These are phyloP conservation scores for Augiades crinisus DNA, from an alignment of 2,888 invertebrate genomes.

Conservation along the genomic window DNA sequence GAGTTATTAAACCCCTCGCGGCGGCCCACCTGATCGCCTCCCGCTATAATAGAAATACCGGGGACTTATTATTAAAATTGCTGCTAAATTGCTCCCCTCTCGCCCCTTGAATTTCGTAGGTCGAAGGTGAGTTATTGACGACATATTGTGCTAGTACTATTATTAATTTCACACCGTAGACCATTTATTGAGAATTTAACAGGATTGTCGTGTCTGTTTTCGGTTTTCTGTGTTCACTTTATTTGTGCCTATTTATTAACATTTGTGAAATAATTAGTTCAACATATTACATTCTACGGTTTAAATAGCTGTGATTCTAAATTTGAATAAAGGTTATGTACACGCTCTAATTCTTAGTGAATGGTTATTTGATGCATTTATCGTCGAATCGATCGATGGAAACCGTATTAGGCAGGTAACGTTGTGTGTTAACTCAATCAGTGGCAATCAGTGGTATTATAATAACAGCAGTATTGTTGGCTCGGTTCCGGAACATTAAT, in stretches of 20 bases:
- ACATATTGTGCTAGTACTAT: constrained; percentile 31
- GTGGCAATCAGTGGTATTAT: constrained; percentile 51
- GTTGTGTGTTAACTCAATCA: constrained; percentile 57
- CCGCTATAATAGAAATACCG: constrained; percentile 81
- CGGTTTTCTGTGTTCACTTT: no score
- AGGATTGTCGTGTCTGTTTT: neutral
- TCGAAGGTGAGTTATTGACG: constrained; percentile 57
- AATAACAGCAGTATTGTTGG: constrained; percentile 58
- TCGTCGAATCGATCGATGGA: no score
- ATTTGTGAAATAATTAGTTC: no score
- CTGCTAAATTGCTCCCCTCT: constrained; percentile 78
- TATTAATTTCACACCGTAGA: constrained; percentile 16
- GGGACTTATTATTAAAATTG: constrained; percentile 82
- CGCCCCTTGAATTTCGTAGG: constrained; percentile 68
- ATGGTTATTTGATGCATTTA: neutral
- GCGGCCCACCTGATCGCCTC: constrained; percentile 77
- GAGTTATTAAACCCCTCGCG: constrained; percentile 78
- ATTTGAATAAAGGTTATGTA: no score
- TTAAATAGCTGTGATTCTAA: no score
- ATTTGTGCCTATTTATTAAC: no score
- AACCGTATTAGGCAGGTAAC: constrained; percentile 9
- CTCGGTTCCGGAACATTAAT: constrained; percentile 66
- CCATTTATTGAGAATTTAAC: constrained; percentile 6
- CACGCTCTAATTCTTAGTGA: neutral
- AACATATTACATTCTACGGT: no score